Conservation (phyloP, 2,113 vertebrate genomes). For the Lophura nycthemera region DNA sequence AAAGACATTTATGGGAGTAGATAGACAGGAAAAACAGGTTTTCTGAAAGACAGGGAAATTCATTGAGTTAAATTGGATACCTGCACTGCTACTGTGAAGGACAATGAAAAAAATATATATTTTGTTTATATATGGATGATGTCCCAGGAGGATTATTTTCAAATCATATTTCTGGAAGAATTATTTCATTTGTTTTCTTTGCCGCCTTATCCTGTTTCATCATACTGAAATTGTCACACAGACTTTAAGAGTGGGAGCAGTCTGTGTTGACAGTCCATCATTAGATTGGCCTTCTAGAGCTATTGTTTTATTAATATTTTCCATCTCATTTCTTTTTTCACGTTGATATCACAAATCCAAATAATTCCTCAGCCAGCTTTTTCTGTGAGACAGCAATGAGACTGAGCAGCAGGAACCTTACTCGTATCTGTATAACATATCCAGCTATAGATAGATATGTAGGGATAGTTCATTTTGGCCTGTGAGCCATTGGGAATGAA, state of each 20-base stretch:
- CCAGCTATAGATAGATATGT: background rate
- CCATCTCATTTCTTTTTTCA: constrained; percentile 37
- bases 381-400: background rate
- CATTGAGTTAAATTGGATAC: background rate
- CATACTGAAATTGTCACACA: background rate
- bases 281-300: background rate
- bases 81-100: background rate
- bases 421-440: background rate
- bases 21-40: background rate
- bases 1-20: background rate
- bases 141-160: background rate
- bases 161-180: background rate
- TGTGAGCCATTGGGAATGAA: background rate
- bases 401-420: background rate
- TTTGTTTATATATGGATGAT: background rate
- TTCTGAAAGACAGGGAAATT: background rate
- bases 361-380: background rate
- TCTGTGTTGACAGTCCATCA: constrained; percentile 13
- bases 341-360: constrained; percentile 6
- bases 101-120: background rate
- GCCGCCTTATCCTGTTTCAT: background rate
- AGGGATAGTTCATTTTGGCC: background rate
- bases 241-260: background rate
- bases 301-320: constrained; percentile 61
- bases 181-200: background rate